These are phyloP conservation scores for Cinclus mexicanus DNA, from an alignment of 2,113 vertebrate genomes.

Conservation along the genomic window DNA sequence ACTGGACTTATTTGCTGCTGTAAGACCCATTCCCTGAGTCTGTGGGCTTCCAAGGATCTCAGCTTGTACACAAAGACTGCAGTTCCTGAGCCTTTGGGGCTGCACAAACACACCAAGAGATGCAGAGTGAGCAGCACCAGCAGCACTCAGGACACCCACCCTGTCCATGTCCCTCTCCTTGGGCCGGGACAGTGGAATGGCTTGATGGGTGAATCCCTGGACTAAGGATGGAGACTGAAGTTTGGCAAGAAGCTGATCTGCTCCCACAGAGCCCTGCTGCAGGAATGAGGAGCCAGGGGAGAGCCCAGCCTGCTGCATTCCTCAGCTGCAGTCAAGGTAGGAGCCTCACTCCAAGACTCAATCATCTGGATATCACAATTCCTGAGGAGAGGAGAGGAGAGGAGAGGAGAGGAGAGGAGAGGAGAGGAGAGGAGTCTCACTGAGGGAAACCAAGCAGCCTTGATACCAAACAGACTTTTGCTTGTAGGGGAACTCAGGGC, in stretches of 20 bases:
- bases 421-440: too few species aligned
- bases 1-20: background rate
- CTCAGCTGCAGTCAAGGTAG: background rate
- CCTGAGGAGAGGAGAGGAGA: too few species aligned
- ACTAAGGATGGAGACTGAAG: background rate
- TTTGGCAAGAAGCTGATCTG: background rate
- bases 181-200: background rate
- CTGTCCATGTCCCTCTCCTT: background rate
- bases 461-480: too few species aligned
- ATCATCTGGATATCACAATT: too few species aligned
- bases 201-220: background rate
- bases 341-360: background rate
- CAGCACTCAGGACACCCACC: background rate
- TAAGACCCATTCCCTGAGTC: background rate
- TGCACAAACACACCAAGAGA: background rate
- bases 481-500: too few species aligned
- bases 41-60: background rate
- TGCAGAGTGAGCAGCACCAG: background rate
- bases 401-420: too few species aligned
- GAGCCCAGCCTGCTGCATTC: background rate
- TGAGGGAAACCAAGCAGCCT: too few species aligned
- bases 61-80: background rate
- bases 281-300: background rate
- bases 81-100: background rate
- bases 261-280: background rate